Percentiles rank a stretch among this genome's conserved stretches.
Conservation (phyloP, 2,797 vertebrate species). For the Valencia hispanica region DNA sequence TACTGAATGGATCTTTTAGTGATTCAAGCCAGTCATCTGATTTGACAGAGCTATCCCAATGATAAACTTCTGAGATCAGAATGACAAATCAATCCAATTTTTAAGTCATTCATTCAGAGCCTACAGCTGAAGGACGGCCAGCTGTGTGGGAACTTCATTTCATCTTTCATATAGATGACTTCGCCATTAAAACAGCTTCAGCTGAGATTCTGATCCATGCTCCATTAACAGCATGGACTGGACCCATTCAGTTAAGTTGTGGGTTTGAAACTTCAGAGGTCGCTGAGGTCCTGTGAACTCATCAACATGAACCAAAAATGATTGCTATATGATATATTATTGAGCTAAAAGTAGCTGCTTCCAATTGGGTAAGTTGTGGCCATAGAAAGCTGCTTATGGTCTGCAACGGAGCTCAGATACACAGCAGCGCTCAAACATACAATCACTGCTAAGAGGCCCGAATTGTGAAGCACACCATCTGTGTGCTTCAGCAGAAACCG, state of each 20-base stretch:
- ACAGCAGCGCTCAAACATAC: not conserved
- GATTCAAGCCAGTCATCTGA: not conserved
- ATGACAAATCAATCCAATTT: not conserved
- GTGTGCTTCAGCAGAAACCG: not conserved
- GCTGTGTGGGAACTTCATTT: not conserved
- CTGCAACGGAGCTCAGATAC: not conserved
- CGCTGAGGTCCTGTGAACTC: not conserved
- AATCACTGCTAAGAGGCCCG: not conserved
- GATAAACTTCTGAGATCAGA: not conserved
- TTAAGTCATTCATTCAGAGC: not conserved
- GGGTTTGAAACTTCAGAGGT: not conserved
- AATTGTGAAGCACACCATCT: conserved; percentile 22
- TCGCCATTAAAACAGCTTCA: not conserved
- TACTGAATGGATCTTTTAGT: not conserved
- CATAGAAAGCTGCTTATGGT: not conserved
- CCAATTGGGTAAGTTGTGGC: not conserved
- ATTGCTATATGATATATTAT: not conserved
- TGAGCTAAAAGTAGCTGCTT: not conserved
- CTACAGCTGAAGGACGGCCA: not conserved
- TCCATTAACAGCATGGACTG: not conserved
- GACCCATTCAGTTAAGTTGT: not conserved
- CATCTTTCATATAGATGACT: not conserved
- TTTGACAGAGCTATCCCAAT: not conserved
- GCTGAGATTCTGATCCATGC: not conserved
- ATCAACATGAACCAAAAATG: not conserved